These are phyloP conservation scores for Discoglossus pictus DNA, from an alignment of 2,797 vertebrate genomes.

Conservation along the genomic window DNA sequence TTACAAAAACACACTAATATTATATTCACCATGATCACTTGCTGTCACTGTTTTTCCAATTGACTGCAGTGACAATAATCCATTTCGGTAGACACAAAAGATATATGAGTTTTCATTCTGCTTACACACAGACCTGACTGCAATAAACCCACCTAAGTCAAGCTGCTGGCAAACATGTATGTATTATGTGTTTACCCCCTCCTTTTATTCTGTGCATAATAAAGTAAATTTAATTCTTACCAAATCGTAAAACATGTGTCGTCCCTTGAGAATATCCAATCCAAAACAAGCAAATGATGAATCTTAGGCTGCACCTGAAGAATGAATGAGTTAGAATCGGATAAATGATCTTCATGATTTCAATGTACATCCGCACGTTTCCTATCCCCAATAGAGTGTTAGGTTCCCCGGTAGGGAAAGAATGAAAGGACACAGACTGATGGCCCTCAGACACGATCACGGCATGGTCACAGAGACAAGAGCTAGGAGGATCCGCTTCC, in stretches of 20 bases:
- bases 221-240: constrained; percentile 77
- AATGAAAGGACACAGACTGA: constrained; percentile 75
- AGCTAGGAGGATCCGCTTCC: constrained; percentile 72
- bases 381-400: constrained; percentile 69
- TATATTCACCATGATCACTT: constrained; percentile 22
- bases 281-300: constrained; percentile 86
- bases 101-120: constrained; percentile 16
- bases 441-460: constrained; percentile 82
- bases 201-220: constrained; percentile 24
- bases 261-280: constrained; percentile 94
- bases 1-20: constrained; percentile 51
- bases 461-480: constrained; percentile 85
- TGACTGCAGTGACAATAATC: constrained; percentile 51
- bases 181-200: constrained; percentile 27
- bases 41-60: constrained; percentile 56
- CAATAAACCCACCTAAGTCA: constrained; percentile 25
- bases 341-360: constrained; percentile 90
- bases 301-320: constrained; percentile 81
- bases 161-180: constrained; percentile 49
- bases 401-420: constrained; percentile 77
- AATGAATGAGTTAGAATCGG: constrained; percentile 81
- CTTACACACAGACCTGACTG: constrained; percentile 27
- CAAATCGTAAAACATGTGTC: constrained; percentile 96
- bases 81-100: constrained; percentile 53
- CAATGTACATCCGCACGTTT: constrained; percentile 71